Evolutionary conservation across 2,797 vertebrate genomes (phyloP), one percentile per base, ranked within the genome.

Genomic region (Nothura maculosa): DNA sequence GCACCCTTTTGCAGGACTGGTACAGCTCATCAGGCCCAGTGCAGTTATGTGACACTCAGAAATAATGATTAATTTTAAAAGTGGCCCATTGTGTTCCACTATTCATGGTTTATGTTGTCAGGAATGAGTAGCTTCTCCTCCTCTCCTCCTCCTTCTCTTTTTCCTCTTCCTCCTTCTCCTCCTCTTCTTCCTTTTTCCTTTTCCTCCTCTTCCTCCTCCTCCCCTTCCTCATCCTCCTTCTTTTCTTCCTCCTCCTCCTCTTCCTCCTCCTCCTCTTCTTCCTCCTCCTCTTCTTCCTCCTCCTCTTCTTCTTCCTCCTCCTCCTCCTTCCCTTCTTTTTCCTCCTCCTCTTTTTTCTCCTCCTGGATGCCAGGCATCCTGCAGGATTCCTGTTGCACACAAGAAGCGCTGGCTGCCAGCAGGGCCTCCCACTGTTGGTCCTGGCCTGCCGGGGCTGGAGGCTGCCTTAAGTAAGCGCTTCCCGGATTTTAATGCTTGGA

Each of bases 81-180:
- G 61, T 43, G 62, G 27, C 45, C 62, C n/a, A 3, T 75, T 75
- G 40, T 50, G 50, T 70, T 38, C 84, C 40, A 12, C 36, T 62
- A 18, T 52, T 72, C 18, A 10, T 74, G 81, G n/a, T 87, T 92
- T 84, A 52, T 22, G 42, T 92, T 70, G 70, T 74, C 47, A 52
- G 1, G 0, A 62, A 81, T 36, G 34, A 72, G 32, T 69, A 84
- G 20, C 52, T 90, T 84, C 50, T 19, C 24, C 14, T 60, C 18
- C 6, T 84, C 30, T 63, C 34, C 4, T 85, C 67, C 24, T 66
- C 30, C 8, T 73, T 25, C 3, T 55, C 7, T 0, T 40, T 22
- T 12, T 43, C 11, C 45, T 63, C 63, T 32, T 54, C 36, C n/a
- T 30, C n/a, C 47, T 77, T 11, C 45, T 21, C 19, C 20, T 47